Conservation (phyloP, 2,113 vertebrate genomes). For the Albula goreensis region DNA sequence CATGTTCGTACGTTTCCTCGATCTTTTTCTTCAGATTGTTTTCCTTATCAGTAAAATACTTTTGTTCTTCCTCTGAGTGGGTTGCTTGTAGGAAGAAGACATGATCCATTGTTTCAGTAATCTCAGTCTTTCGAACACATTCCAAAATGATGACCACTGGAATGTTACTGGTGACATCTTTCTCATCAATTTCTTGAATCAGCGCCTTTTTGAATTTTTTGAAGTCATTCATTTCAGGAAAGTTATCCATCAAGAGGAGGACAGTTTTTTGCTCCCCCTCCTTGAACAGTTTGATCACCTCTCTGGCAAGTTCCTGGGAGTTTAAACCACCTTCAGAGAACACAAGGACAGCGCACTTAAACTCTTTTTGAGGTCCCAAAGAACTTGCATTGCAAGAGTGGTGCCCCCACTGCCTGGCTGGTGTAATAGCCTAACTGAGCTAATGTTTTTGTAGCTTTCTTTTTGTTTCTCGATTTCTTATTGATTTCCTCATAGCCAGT, state of each 20-base stretch:
- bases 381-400: slow-evolving; percentile 53
- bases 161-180: accelerated
- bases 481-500: neutral
- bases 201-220: slow-evolving; percentile 11
- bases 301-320: neutral
- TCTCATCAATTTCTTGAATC: neutral
- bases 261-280: slow-evolving; percentile 42
- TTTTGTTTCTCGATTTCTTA: neutral
- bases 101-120: too few species aligned
- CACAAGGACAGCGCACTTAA: slow-evolving; percentile 44
- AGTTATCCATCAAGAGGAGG: slow-evolving; percentile 46
- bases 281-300: slow-evolving; percentile 46
- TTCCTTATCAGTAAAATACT: slow-evolving; percentile 14
- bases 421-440: slow-evolving; percentile 28
- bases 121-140: neutral
- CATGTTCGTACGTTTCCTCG: neutral
- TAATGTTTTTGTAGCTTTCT: neutral
- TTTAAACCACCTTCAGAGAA: slow-evolving; percentile 28
- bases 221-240: slow-evolving; percentile 4
- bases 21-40: too few species aligned
- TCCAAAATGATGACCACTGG: slow-evolving; percentile 44
- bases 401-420: slow-evolving; percentile 50
- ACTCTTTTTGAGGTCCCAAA: slow-evolving; percentile 47
- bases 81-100: neutral
- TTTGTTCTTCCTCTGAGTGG: neutral